A percentile compares a stretch with the other conserved stretches of the same genome.
phyloP scores from a whole-genome alignment of 1,140 invertebrate genomes.

The Colletes latitarsis region DNA sequence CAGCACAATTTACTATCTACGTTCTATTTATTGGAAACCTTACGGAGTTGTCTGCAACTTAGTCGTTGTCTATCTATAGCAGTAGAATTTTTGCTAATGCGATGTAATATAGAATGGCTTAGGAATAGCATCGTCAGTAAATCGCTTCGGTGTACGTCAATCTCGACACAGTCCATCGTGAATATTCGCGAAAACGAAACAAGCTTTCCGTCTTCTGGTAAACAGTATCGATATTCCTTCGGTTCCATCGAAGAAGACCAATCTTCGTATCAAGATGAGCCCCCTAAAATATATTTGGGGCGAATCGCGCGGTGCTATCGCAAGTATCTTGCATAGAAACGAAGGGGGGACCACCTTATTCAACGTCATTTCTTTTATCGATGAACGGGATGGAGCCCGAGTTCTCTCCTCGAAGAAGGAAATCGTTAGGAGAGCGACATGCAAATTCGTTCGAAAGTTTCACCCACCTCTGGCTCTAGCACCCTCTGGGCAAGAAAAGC shows the following conservation, averaged over 20 bases:
- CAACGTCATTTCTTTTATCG: slow-evolving; percentile 68
- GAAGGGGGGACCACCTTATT: slow-evolving; percentile 50
- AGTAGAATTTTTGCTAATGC: too few species aligned
- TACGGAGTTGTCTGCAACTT: not conserved
- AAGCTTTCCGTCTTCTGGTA: not conserved
- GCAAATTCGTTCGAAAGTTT: slow-evolving; percentile 71
- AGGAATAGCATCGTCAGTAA: too few species aligned
- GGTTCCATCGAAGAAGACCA: slow-evolving; percentile 9
- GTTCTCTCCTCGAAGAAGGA: slow-evolving; percentile 64
- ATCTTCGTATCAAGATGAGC: slow-evolving; percentile 44
- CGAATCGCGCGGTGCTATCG: slow-evolving; percentile 42
- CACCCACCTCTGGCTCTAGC: slow-evolving; percentile 53
- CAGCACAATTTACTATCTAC: not conserved
- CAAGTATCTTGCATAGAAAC: slow-evolving; percentile 54
- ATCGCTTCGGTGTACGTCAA: not conserved
- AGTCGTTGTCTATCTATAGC: not conserved
- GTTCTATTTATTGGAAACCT: not conserved
- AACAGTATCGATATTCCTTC: slow-evolving; percentile 25
- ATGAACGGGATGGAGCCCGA: slow-evolving; percentile 62
- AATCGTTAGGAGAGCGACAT: slow-evolving; percentile 72
- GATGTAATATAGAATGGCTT: too few species aligned
- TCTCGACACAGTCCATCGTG: not conserved
- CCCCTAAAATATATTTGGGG: slow-evolving; percentile 40
- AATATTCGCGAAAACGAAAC: slow-evolving; percentile 11
- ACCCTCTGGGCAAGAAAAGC: slow-evolving; percentile 65